These are phyloP conservation scores for Mobula birostris DNA, from an alignment of 2,113 vertebrate species.

Conservation along the genomic window DNA sequence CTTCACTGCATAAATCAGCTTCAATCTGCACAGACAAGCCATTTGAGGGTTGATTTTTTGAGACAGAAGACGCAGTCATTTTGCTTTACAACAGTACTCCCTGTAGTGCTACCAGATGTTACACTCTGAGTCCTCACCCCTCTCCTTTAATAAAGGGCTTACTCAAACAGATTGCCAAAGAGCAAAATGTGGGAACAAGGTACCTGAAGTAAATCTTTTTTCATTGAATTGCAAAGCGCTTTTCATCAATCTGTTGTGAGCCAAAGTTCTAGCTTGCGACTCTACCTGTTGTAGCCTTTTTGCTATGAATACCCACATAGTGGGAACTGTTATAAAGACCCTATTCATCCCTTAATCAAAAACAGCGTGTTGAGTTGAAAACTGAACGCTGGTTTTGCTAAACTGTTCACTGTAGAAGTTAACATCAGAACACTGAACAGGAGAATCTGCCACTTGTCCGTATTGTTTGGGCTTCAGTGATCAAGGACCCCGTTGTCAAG, in stretches of 20 bases:
- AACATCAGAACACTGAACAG: background rate
- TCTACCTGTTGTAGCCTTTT: background rate
- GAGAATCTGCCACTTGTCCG: background rate
- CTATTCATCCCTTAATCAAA: constrained; percentile 1
- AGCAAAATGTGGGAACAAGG: background rate
- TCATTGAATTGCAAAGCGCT: constrained; percentile 13
- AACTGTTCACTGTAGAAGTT: background rate
- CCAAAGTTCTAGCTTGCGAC: background rate
- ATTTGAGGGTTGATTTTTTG: background rate
- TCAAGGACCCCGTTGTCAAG: background rate
- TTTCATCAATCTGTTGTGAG: background rate
- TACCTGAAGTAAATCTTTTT: background rate
- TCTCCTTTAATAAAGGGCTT: constrained; percentile 31
- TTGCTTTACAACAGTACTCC: background rate
- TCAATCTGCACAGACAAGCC: background rate
- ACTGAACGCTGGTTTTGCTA: background rate
- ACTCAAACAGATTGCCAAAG: constrained; percentile 25
- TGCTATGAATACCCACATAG: constrained; percentile 21
- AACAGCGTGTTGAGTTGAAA: background rate
- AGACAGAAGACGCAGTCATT: constrained; percentile 9
- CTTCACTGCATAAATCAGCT: constrained; percentile 6
- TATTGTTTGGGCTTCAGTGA: background rate
- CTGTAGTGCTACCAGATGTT: constrained; percentile 20
- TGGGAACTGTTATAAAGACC: background rate
- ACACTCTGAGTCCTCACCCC: background rate